Evolutionary conservation across 2,797 vertebrate species (phyloP).

Genomic region (Sebastes trivittatus): DNA sequence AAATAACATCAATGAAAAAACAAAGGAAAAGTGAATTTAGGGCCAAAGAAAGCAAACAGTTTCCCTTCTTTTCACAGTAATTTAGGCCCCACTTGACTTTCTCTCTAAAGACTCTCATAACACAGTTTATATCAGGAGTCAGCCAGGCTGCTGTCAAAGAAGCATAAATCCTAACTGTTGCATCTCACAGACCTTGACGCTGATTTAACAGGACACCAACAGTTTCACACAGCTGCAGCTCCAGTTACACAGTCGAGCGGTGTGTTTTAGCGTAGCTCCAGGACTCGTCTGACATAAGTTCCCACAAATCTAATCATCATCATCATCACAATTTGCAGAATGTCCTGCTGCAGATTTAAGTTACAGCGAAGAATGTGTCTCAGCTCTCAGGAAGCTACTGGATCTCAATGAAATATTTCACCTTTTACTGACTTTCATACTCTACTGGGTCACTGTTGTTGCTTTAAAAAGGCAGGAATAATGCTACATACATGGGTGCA

Average conservation of each 20-base stretch:
- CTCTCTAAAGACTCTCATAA: background rate
- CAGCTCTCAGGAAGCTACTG: conserved; percentile 3
- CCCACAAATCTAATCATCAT: background rate
- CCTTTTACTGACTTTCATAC: background rate
- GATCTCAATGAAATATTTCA: background rate
- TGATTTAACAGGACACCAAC: conserved; percentile 16
- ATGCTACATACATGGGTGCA: background rate
- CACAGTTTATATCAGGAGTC: background rate
- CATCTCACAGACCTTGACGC: background rate
- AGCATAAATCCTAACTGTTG: background rate
- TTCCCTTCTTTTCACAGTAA: background rate
- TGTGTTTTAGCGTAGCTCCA: background rate
- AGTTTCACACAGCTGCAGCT: conserved; percentile 34
- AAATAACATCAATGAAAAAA: background rate
- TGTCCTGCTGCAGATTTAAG: conserved; percentile 13
- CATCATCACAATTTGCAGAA: background rate
- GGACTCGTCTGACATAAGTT: background rate
- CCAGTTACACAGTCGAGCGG: conserved; percentile 15
- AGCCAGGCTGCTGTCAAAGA: background rate
- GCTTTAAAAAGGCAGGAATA: background rate
- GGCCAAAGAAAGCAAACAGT: background rate
- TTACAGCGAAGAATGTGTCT: conserved; percentile 21
- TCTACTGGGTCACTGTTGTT: background rate
- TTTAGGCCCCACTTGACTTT: background rate
- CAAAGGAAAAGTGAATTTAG: background rate